Percentiles rank a stretch among this genome's conserved stretches.
phyloP scores from a whole-genome alignment of 2,888 invertebrate species.

The Drosophila kanekoi region DNA sequence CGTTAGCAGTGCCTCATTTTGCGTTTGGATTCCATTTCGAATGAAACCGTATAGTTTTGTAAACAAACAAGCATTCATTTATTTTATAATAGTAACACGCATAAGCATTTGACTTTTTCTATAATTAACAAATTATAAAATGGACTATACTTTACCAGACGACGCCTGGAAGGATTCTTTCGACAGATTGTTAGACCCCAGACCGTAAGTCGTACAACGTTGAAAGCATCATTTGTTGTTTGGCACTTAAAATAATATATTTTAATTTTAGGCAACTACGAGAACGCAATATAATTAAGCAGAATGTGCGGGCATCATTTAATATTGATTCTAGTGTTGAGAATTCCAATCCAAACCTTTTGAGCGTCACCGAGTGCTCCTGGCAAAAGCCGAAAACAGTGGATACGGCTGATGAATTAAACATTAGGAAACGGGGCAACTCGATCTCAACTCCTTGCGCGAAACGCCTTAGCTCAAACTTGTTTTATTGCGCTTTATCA shows the following conservation, averaged over 20 bases:
- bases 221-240: too few relatives aligned
- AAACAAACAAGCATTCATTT: background rate
- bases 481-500: constrained; percentile 79
- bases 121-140: constrained; percentile 8
- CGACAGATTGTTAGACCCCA: constrained; percentile 75
- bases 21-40: constrained; percentile 15
- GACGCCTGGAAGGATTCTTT: constrained; percentile 83
- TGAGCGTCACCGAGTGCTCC: constrained; percentile 9
- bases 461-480: constrained; percentile 36
- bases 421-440: constrained; percentile 8
- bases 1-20: constrained; percentile 18
- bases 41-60: constrained; percentile 11
- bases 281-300: constrained; percentile 71
- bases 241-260: background rate
- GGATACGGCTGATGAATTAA: background rate
- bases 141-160: constrained; percentile 72
- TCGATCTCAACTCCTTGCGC: constrained; percentile 76
- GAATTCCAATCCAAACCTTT: constrained; percentile 56
- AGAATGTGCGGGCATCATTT: constrained; percentile 73
- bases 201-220: constrained; percentile 63
- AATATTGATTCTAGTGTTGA: constrained; percentile 83
- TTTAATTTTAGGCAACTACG: constrained; percentile 64
- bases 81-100: background rate
- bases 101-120: constrained; percentile 15
- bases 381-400: constrained; percentile 7